Base-by-base conservation (phyloP, 2,113 vertebrate genomes). In the Sciurus niger region DNA sequence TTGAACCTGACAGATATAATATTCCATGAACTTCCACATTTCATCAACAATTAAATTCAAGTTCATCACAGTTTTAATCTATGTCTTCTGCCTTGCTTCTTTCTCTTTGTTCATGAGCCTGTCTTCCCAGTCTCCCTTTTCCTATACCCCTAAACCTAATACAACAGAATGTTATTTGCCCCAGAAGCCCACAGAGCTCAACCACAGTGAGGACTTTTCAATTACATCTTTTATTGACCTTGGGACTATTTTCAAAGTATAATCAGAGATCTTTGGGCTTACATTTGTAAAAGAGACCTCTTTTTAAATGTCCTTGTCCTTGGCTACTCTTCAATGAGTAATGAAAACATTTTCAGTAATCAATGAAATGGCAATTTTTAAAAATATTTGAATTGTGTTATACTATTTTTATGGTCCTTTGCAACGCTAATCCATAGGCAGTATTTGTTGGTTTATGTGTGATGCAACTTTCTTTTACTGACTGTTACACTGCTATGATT, bases 41-140 rank as follows among this genome's bases (percentile, higher is more conserved):
- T 90, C 48, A 90, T 46, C 58, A 88, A 96, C 63, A 96, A 4
- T 87, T 51, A 97, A 25, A 55, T 4, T 78, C 12, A 30, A 34
- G 1, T 18, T 67, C 76, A 73, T 83, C 30, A 43, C 4, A 60
- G 37, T 74, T 86, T 76, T 82, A 55, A 58, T 70, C 73, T 92
- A 1, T 4, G 1, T 78, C 34, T 93, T 40, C 28, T 73, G 40
- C 34, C 46, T 72, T 67, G 46, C 13, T 40, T 89, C 77, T 6
- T 60, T 92, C 37, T 83, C 24, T 14, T 48, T 79, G 10, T 16
- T n/a, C 37, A 24, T 87, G 28, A 0, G 2, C 58, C 13, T 86
- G 25, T 73, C 22, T 40, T 72, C 40, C 30, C 17, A n/a, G 4
- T 8, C 10, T 86, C 17, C 48, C 55, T 92, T 72, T 84, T 28